Conservation (phyloP, 2,113 vertebrate species). For the Gracilinanus agilis region DNA sequence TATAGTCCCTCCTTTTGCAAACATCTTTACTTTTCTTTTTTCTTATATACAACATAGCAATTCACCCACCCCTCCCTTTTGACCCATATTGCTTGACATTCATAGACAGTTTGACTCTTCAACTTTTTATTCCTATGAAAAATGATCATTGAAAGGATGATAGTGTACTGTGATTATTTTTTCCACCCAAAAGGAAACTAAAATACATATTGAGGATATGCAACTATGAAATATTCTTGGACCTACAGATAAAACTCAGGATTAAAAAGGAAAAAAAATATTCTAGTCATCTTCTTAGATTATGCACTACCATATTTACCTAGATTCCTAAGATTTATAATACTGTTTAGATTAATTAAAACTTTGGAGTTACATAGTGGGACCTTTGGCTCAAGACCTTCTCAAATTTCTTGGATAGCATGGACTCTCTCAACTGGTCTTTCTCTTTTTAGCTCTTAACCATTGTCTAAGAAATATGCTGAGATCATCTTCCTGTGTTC, state of each 20-base stretch:
- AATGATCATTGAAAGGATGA: constrained; percentile 49
- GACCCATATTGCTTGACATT: not conserved
- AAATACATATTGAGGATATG: constrained; percentile 40
- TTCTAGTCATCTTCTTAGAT: constrained; percentile 12
- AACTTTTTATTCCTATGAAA: constrained; percentile 40
- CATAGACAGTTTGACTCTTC: constrained; percentile 24
- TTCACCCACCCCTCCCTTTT: constrained; percentile 9
- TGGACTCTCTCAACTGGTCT: not conserved
- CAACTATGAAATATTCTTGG: constrained; percentile 40
- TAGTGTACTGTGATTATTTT: constrained; percentile 52
- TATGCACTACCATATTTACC: not conserved
- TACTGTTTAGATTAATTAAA: constrained; percentile 45
- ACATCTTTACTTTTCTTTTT: constrained; percentile 30
- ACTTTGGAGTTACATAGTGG: not conserved
- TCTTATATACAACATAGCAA: not conserved
- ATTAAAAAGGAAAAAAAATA: constrained; percentile 44
- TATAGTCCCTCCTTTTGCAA: constrained; percentile 37
- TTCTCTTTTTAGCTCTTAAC: not conserved
- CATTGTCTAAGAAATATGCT: not conserved
- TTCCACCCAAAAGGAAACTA: constrained; percentile 47
- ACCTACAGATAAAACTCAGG: constrained; percentile 39
- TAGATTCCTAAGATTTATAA: constrained; percentile 36
- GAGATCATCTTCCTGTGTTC: not conserved
- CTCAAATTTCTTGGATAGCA: not conserved
- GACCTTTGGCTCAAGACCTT: not conserved